A percentile compares a stretch with the other conserved stretches of the same genome.
phyloP scores from a whole-genome alignment of 2,113 vertebrate genomes.

The Gila orcuttii region DNA sequence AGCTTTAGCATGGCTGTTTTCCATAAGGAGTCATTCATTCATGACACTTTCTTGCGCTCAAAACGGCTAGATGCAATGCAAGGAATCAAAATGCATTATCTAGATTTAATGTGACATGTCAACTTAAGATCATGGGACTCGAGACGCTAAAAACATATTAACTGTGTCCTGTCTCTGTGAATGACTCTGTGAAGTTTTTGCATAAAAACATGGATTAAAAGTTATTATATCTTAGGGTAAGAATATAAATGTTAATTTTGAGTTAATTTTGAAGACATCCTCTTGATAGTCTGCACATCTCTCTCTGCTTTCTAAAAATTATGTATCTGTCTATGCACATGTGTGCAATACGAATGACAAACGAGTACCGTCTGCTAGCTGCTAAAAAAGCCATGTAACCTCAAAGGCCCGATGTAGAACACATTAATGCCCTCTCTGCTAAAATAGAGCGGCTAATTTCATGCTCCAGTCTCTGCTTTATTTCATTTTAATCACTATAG shows the following conservation, averaged over 20 bases:
- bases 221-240: background rate
- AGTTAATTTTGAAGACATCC: background rate
- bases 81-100: background rate
- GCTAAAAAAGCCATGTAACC: constrained; percentile 5
- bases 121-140: background rate
- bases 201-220: background rate
- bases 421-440: constrained; percentile 15
- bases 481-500: constrained; percentile 36
- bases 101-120: background rate
- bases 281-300: background rate
- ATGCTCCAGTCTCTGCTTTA: constrained; percentile 30
- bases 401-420: background rate
- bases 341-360: background rate
- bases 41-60: too few relatives aligned
- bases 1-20: too few relatives aligned
- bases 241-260: background rate
- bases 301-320: background rate
- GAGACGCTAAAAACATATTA: background rate
- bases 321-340: background rate
- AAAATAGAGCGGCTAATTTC: constrained; percentile 33
- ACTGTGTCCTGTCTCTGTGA: background rate
- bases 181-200: background rate
- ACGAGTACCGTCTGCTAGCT: background rate
- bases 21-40: too few relatives aligned
- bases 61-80: too few relatives aligned